Percentiles rank a stretch among this genome's conserved stretches.
Conservation (phyloP, 2,888 invertebrate species). For the Kryphioiulus occultus region DNA sequence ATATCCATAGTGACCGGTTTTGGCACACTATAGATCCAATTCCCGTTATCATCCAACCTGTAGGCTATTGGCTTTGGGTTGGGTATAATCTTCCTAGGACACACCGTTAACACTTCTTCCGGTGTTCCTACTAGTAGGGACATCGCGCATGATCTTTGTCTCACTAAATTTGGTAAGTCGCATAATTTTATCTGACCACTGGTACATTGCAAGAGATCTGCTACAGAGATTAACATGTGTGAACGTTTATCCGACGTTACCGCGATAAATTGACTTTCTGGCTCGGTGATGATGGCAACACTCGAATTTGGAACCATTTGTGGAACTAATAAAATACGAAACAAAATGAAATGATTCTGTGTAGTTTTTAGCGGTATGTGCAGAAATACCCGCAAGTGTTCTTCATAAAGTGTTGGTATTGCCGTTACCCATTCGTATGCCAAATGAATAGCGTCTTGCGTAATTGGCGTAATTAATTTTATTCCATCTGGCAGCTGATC, state of each 20-base stretch:
- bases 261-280: not conserved
- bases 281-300: not conserved
- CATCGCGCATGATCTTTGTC: not conserved
- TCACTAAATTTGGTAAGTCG: not conserved
- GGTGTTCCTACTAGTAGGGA: not conserved
- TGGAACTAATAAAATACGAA: not conserved
- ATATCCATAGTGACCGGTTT: not conserved
- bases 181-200: not conserved
- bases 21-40: not conserved
- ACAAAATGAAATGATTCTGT: not conserved
- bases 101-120: not conserved
- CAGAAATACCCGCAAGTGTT: not conserved
- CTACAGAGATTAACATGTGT: not conserved
- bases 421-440: not conserved
- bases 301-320: not conserved
- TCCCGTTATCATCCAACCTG: not conserved
- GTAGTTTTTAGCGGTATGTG: not conserved
- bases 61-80: not conserved
- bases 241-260: not conserved
- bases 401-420: not conserved
- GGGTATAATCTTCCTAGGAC: not conserved
- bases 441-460: not conserved
- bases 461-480: not conserved
- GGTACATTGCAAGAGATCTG: no score
- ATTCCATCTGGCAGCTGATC: not conserved